A percentile compares a stretch with the other conserved stretches of the same genome.
phyloP scores from a whole-genome alignment of 2,888 invertebrate genomes.

The Pyrrhosoma nymphula region DNA sequence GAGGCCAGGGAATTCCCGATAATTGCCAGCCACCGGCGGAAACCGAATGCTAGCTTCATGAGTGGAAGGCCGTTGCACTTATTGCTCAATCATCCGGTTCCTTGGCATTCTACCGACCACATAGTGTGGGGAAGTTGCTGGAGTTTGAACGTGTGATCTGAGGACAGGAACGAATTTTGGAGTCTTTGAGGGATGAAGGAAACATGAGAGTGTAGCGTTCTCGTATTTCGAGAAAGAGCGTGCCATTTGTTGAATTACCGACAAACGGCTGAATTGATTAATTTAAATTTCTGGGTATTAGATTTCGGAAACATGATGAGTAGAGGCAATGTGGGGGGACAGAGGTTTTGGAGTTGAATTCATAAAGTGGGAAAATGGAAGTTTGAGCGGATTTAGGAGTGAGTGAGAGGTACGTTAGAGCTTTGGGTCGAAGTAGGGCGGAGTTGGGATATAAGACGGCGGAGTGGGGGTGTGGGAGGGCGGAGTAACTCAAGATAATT shows the following conservation, averaged over 20 bases:
- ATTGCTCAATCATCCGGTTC: constrained; percentile 4
- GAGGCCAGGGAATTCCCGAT: not conserved
- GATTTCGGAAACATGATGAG: not conserved
- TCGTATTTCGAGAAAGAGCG: not conserved
- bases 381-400: not conserved
- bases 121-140: not conserved
- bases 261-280: not conserved
- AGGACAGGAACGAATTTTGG: not conserved
- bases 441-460: not conserved
- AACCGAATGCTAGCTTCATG: not conserved
- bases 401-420: not conserved
- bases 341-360: not conserved
- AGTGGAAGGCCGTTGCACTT: not conserved
- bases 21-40: not conserved
- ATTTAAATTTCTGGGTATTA: not conserved
- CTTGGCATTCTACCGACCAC: not conserved
- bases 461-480: not conserved
- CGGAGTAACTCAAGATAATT: constrained; percentile 20
- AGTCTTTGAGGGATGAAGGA: not conserved
- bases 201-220: not conserved
- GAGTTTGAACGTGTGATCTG: not conserved
- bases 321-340: not conserved
- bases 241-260: not conserved
- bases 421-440: not conserved
- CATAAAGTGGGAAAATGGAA: not conserved